These are phyloP conservation scores for Neotoxoptera formosana DNA, from an alignment of 1,140 invertebrate genomes.

Conservation along the genomic window DNA sequence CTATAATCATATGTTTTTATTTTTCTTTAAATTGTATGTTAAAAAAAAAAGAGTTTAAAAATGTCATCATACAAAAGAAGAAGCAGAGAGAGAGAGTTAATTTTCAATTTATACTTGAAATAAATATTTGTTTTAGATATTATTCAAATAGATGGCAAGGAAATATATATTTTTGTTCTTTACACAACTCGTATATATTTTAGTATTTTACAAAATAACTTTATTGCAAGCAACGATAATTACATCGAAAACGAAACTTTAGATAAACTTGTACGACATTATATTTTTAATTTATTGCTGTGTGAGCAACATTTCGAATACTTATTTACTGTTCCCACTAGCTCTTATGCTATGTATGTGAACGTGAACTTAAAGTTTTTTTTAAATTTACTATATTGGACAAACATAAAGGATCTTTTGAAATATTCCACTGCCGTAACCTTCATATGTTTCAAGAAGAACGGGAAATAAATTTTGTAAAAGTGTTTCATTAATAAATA, in stretches of 20 bases:
- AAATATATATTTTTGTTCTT: background rate
- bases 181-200: background rate
- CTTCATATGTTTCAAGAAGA: background rate
- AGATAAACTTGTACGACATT: background rate
- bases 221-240: background rate
- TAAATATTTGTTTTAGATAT: background rate
- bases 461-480: background rate
- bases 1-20: background rate
- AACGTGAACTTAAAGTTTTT: background rate
- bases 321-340: background rate
- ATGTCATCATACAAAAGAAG: too few relatives aligned
- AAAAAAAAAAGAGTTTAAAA: too few relatives aligned
- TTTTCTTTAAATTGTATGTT: background rate
- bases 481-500: background rate
- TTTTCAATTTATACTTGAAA: too few relatives aligned
- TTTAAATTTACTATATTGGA: background rate
- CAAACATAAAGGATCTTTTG: background rate
- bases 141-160: background rate
- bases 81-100: too few relatives aligned
- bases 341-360: background rate
- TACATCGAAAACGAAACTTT: background rate
- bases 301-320: background rate
- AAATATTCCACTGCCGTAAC: background rate
- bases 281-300: background rate
- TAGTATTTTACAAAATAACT: background rate